phyloP scores from a whole-genome alignment of 2,113 vertebrate genomes.

The Heteronetta atricapilla region DNA sequence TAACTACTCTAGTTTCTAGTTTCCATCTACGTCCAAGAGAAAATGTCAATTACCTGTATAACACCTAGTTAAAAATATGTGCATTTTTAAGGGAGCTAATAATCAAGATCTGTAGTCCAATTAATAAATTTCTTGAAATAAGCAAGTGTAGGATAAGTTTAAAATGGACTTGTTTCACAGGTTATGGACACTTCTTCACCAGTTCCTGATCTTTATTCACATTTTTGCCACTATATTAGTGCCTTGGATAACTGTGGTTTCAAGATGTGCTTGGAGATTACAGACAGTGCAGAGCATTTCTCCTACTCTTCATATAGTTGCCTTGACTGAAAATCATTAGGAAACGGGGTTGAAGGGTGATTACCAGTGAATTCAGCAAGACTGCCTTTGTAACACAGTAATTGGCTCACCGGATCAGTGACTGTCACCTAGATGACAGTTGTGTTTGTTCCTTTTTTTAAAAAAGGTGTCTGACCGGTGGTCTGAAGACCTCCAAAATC shows the following conservation, averaged over 20 bases:
- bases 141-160: background rate
- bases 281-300: background rate
- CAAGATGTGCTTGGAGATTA: background rate
- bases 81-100: background rate
- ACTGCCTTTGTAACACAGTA: background rate
- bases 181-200: background rate
- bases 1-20: background rate
- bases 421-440: background rate
- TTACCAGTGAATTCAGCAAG: background rate
- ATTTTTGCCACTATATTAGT: background rate
- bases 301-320: background rate
- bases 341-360: background rate
- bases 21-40: background rate
- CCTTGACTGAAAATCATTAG: background rate
- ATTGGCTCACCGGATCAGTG: background rate
- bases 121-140: background rate
- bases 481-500: background rate
- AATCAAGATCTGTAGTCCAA: background rate
- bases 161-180: background rate
- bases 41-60: background rate
- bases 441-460: background rate
- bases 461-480: background rate
- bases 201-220: background rate
- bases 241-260: background rate
- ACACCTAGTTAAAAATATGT: background rate